These are phyloP conservation scores for Aethes cnicana DNA, from an alignment of 2,888 invertebrate genomes.

Conservation along the genomic window DNA sequence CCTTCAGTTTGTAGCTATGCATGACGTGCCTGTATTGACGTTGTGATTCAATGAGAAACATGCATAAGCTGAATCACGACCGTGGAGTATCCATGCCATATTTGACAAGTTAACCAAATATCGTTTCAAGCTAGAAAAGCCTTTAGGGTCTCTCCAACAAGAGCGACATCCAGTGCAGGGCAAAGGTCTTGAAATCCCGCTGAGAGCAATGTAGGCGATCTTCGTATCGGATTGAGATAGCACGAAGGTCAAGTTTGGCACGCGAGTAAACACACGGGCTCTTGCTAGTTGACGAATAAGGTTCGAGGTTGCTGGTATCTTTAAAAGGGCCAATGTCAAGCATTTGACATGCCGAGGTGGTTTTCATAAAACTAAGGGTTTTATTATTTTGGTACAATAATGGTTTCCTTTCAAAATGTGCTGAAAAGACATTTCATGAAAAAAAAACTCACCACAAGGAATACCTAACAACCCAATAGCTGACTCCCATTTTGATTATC, in stretches of 20 bases:
- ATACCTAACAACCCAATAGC: too few species aligned
- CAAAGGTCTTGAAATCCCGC: slow-evolving; percentile 58
- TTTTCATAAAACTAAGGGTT: too few species aligned
- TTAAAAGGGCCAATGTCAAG: too few species aligned
- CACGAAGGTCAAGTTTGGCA: slow-evolving; percentile 71
- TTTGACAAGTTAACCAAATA: slow-evolving; percentile 59
- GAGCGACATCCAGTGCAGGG: slow-evolving; percentile 38
- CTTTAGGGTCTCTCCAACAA: slow-evolving; percentile 43
- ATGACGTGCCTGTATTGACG: neutral
- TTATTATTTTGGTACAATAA: too few species aligned
- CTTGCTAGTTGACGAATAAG: slow-evolving; percentile 55
- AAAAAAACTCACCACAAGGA: too few species aligned
- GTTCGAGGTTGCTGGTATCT: slow-evolving; percentile 42
- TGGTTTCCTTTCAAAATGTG: too few species aligned
- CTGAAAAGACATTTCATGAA: too few species aligned
- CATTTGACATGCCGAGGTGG: too few species aligned
- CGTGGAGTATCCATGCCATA: slow-evolving; percentile 61
- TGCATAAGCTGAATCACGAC: slow-evolving; percentile 60
- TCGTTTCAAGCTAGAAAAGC: slow-evolving; percentile 37
- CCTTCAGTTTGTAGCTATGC: neutral
- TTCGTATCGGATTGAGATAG: slow-evolving; percentile 72
- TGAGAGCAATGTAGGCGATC: slow-evolving; percentile 73
- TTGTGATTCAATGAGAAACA: slow-evolving; percentile 9
- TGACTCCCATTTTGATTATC: too few species aligned
- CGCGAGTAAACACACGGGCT: slow-evolving; percentile 60